A percentile compares a stretch with the other conserved stretches of the same genome.
These are phyloP conservation scores for Hofmannophila pseudospretella DNA, from an alignment of 2,888 invertebrate species.

Conservation along the genomic window DNA sequence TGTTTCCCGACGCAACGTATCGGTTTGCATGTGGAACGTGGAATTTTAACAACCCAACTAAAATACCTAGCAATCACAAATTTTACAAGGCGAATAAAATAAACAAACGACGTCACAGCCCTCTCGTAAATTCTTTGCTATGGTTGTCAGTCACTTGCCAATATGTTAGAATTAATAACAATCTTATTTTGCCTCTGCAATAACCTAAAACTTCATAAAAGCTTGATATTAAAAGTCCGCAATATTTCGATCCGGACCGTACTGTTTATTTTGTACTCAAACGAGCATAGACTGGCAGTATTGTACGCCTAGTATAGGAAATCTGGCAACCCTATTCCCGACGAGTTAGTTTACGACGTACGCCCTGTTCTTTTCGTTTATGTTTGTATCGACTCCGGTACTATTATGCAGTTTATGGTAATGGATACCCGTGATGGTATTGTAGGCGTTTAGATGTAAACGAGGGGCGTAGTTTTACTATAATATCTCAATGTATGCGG, in stretches of 20 bases:
- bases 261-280: neutral
- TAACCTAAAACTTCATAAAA: too few relatives aligned
- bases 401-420: conserved; percentile 29
- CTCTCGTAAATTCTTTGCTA: conserved; percentile 35
- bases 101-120: conserved; percentile 27
- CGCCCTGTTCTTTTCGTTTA: conserved; percentile 12
- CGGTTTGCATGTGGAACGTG: too few relatives aligned
- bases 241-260: conserved; percentile 26
- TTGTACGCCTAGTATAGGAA: too few relatives aligned
- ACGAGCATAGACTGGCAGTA: neutral
- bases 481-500: too few relatives aligned
- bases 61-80: too few relatives aligned
- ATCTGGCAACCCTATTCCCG: neutral
- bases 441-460: conserved; percentile 3
- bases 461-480: neutral
- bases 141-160: conserved; percentile 22
- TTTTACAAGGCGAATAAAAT: conserved; percentile 25
- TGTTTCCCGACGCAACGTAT: too few relatives aligned
- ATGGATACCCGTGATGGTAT: conserved; percentile 19
- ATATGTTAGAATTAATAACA: too few relatives aligned
- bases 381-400: conserved; percentile 26
- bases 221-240: too few relatives aligned
- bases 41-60: neutral
- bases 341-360: conserved; percentile 7
- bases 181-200: too few relatives aligned